A percentile compares a stretch with the other conserved stretches of the same genome.
Evolutionary conservation across 2,113 vertebrate genomes (phyloP).

Genomic region (Sapajus apella): DNA sequence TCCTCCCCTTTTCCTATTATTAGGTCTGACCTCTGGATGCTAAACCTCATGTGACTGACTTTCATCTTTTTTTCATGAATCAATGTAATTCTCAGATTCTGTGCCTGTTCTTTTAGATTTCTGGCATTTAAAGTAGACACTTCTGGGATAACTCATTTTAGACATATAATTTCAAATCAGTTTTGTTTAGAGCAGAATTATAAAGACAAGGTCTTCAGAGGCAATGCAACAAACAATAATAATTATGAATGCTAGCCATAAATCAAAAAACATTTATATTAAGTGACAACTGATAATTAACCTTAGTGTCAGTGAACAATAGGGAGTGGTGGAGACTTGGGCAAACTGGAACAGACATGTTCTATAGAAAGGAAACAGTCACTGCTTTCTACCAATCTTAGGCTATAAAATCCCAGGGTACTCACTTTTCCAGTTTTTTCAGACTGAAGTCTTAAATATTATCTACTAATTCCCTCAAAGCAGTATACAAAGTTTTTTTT

Average conservation of each 20-base stretch:
- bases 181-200: slow-evolving; percentile 1
- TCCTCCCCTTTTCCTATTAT: not conserved
- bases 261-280: not conserved
- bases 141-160: not conserved
- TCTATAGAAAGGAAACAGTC: not conserved
- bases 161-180: not conserved
- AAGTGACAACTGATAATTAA: not conserved
- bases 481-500: not conserved
- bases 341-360: not conserved
- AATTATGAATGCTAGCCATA: not conserved
- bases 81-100: not conserved
- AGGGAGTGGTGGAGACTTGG: not conserved
- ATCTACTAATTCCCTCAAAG: not conserved
- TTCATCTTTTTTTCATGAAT: not conserved
- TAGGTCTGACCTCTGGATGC: not conserved
- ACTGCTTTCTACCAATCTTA: not conserved
- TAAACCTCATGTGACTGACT: not conserved
- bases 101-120: not conserved
- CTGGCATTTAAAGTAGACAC: not conserved
- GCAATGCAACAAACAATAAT: not conserved
- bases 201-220: not conserved
- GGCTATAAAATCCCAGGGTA: not conserved
- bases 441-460: not conserved
- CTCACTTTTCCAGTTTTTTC: not conserved
- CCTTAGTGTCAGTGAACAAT: not conserved